Evolutionary conservation across 2,797 vertebrate species (phyloP), one percentile per base, ranked within the genome.

Genomic region (Erpetoichthys calabaricus): DNA sequence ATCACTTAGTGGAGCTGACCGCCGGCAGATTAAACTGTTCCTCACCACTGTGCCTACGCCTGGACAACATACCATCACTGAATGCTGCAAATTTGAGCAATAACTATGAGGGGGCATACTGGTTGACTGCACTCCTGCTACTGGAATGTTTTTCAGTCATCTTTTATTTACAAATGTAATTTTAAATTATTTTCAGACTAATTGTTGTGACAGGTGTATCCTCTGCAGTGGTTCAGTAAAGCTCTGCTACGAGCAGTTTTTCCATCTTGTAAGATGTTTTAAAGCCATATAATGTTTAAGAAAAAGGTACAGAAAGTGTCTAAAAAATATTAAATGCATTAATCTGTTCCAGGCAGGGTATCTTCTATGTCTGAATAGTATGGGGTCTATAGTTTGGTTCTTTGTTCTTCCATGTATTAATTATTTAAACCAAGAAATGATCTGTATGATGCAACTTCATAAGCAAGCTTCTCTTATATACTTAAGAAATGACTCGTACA

Each of bases 21-120:
- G 71, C 81, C 73, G 80, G 84, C 86, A 85, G 74, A 80, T 75
- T 52, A 75, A 66, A 86, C 87, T 90, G 87, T 89, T 90, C 76
- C 83, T 90, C 86, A 92, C 92, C 93, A 81, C 86, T 87, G 91
- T 96, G 92, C 94, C 94, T 97, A 86, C 62, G 74, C 87, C 77
- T 70, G 77, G 76, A 77, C 64, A 82, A 79, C 82, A 70, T 70
- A 70, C 56, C 63, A 75, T 73, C 73, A 67, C 75, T 66, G 68
- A 72, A 75, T 83, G 82, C 87, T 85, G 83, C 87, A 86, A 68
- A 77, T 76, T 70, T 66, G 70, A 80, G 84, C 85, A 88, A 89
- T 88, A 83, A 80, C 76, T 63, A 25, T 10, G 4, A 42, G 42
- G 60, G 68, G 65, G 67, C 59, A 46, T 55, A 56, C 61, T 67